phyloP scores from a whole-genome alignment of 2,888 invertebrate species.

The Candidula unifasciata region DNA sequence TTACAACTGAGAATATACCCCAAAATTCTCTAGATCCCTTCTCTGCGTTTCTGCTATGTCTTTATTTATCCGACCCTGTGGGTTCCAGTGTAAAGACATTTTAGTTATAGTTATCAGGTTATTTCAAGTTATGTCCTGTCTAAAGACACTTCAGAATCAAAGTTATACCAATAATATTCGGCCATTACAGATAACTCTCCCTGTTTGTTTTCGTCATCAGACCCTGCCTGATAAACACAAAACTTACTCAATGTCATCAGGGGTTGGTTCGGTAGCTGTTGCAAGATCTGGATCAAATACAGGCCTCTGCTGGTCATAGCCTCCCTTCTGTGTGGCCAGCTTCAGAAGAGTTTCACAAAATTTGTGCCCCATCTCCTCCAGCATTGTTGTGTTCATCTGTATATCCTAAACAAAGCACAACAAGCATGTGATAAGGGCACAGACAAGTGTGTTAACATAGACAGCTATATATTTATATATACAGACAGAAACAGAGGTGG shows the following conservation, averaged over 20 bases:
- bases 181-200: background rate
- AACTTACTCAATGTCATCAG: conserved; percentile 29
- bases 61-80: too few relatives aligned
- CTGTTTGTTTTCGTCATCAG: background rate
- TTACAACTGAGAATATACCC: too few relatives aligned
- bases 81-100: too few relatives aligned
- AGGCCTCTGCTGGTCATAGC: conserved; percentile 54
- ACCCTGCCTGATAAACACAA: background rate
- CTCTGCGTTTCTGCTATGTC: too few relatives aligned
- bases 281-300: conserved; percentile 25
- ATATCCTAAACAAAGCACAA: conserved; percentile 66
- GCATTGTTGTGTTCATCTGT: conserved; percentile 74
- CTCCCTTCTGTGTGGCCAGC: conserved; percentile 57
- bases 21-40: too few relatives aligned
- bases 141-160: too few relatives aligned
- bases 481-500: too few relatives aligned
- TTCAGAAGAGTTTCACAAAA: conserved; percentile 75
- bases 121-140: too few relatives aligned
- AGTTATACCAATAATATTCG: background rate
- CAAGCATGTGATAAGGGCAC: background rate
- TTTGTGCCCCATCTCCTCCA: conserved; percentile 76
- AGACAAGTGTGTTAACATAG: too few relatives aligned
- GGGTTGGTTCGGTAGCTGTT: background rate
- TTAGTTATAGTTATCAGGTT: too few relatives aligned
- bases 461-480: too few relatives aligned